phyloP scores from a whole-genome alignment of 2,888 invertebrate species.

The Drosophila aldrichi region DNA sequence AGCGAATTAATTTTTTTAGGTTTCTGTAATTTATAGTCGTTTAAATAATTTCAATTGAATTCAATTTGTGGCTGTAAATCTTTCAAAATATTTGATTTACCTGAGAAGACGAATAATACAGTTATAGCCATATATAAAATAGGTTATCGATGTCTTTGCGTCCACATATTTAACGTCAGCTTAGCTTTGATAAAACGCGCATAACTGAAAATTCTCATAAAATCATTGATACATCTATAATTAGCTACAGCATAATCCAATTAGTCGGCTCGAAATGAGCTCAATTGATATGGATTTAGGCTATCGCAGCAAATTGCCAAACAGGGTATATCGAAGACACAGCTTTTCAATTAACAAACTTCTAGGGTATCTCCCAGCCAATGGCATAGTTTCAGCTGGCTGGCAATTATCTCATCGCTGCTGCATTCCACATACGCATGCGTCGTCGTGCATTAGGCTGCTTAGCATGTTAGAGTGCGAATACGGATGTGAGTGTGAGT shows the following conservation, averaged over 20 bases:
- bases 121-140: background rate
- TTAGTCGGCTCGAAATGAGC: background rate
- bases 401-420: constrained; percentile 69
- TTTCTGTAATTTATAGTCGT: background rate
- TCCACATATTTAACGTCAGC: background rate
- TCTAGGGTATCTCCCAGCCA: background rate
- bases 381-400: constrained; percentile 20
- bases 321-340: constrained; percentile 17
- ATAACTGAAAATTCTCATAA: background rate
- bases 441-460: constrained; percentile 54
- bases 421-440: constrained; percentile 69
- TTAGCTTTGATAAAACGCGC: background rate
- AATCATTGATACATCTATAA: background rate
- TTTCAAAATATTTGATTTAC: background rate
- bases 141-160: background rate
- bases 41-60: background rate
- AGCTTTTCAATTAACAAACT: background rate
- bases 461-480: constrained; percentile 50
- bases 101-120: background rate
- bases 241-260: constrained; percentile 6
- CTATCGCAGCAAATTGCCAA: background rate
- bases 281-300: constrained; percentile 15
- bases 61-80: background rate
- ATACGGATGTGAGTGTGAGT: constrained; percentile 16
- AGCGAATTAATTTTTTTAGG: constrained; percentile 36